Evolutionary conservation across 2,888 invertebrate species (phyloP).

Genomic region (Horisme vitalbata): DNA sequence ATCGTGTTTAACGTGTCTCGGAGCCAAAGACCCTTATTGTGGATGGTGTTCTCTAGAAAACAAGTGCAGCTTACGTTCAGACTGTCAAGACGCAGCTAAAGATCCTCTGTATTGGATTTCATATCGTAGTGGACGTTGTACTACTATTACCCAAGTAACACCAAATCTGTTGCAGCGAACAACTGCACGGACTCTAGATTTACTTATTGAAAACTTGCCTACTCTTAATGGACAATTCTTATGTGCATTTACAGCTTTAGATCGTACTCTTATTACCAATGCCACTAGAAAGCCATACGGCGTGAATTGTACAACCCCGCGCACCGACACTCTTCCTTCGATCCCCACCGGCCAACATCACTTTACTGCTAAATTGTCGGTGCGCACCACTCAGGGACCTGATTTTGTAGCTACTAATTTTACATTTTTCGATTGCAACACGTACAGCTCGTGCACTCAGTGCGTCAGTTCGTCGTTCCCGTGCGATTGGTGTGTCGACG

Average conservation of each 20-base stretch:
- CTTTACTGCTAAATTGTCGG: constrained; percentile 96
- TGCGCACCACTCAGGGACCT: constrained; percentile 94
- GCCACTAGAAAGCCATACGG: constrained; percentile 95
- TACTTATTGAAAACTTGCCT: constrained; percentile 97
- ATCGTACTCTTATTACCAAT: constrained; percentile 94
- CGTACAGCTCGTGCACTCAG: constrained; percentile 97
- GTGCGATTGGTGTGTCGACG: constrained; percentile 99
- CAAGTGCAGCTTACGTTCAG: constrained; percentile 95
- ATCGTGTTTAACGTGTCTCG: constrained; percentile 95
- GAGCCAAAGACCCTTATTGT: constrained; percentile 97
- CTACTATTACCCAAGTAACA: constrained; percentile 95
- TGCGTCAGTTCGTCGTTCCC: constrained; percentile 98
- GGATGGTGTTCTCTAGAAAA: constrained; percentile 99
- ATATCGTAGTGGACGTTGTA: constrained; percentile 98
- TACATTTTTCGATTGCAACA: constrained; percentile 99
- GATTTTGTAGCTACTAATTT: constrained; percentile 99
- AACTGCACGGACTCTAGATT: constrained; percentile 94
- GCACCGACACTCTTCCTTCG: constrained; percentile 95
- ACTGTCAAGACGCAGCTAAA: constrained; percentile 95
- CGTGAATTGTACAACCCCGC: constrained; percentile 97
- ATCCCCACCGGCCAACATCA: constrained; percentile 97
- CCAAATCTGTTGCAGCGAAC: constrained; percentile 96
- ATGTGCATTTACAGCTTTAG: constrained; percentile 96
- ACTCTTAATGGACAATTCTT: constrained; percentile 94
- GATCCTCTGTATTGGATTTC: constrained; percentile 98